These are phyloP conservation scores for Australoheros facetus DNA, from an alignment of 2,797 vertebrate species.

Conservation along the genomic window DNA sequence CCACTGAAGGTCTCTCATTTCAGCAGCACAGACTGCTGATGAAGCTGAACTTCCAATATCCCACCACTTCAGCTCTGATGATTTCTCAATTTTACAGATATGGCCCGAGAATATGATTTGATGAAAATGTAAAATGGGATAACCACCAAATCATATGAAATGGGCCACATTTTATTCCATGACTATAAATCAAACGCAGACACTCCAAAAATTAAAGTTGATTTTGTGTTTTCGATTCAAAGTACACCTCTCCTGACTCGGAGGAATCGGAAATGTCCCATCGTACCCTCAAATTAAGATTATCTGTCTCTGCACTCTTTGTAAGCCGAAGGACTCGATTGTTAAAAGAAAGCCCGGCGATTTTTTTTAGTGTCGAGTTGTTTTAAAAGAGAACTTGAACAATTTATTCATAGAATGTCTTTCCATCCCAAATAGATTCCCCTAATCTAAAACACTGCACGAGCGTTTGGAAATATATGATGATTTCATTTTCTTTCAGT, in stretches of 20 bases:
- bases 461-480: constrained; percentile 73
- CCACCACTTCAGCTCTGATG: constrained; percentile 77
- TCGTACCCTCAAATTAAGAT: constrained; percentile 40
- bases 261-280: constrained; percentile 35
- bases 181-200: constrained; percentile 78
- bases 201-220: constrained; percentile 71
- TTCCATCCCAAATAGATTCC: constrained; percentile 74
- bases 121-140: constrained; percentile 81
- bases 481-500: constrained; percentile 79
- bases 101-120: constrained; percentile 76
- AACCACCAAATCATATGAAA: constrained; percentile 77
- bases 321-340: constrained; percentile 31
- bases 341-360: constrained; percentile 5
- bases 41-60: constrained; percentile 82
- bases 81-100: constrained; percentile 84
- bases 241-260: constrained; percentile 39
- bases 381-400: constrained; percentile 52
- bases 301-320: constrained; percentile 38
- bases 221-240: constrained; percentile 63
- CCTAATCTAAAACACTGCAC: constrained; percentile 75
- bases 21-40: constrained; percentile 82
- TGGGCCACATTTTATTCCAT: constrained; percentile 69
- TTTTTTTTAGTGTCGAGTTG: constrained; percentile 31
- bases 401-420: constrained; percentile 75
- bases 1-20: constrained; percentile 74